Base-by-base conservation (phyloP, 2,113 vertebrate genomes). In the Drymodes brunneopygia region DNA sequence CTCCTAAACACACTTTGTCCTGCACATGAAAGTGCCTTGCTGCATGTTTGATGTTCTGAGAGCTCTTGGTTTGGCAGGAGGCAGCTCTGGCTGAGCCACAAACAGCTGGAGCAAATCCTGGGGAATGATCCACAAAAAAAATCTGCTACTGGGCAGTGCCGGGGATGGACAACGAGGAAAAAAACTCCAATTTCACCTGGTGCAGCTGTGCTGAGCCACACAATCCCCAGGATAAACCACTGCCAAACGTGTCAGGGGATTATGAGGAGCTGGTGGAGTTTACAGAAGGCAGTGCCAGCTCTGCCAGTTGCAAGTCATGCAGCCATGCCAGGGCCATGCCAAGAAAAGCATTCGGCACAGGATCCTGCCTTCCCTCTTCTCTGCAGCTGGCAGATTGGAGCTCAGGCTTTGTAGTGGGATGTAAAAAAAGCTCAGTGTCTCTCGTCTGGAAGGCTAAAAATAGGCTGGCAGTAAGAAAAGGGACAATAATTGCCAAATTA, bases 41-140 rank as follows among this genome's bases (percentile, higher is more conserved):
- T 94, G 72, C 47, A 19, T 50, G 75, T 95, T 94, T 95, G 95
- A 93, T 91, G 86, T 94, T 94, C 90, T 78, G 65, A 66, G 81
- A 94, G 89, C 47, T 74, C 72, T 74, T 11, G 82, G 60, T 67
- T 94, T 94, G 95, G 94, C 94, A 96, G 58, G 78, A 24, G 0
- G 51, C 48, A 62, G 12, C 44, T 90, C 79, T 94, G 86, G 86
- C 86, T 93, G 62, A 88, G 60, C 72, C 96, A 93, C 86, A 83
- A 83, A 72, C 50, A 92, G 91, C 80, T 94, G 64, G 60, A 96
- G 80, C 58, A 81, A 71, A 90, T 70, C 42, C 90, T 66, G 71
- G 19, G 38, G 60, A 66, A 90, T 38, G 54, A 91, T 56, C 88
- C 44, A 0, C 35, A 51, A 44, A 70, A 81, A 51, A 44, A 70